phyloP scores from a whole-genome alignment of 2,797 vertebrate genomes.

The Enteromius thamalakanensis region DNA sequence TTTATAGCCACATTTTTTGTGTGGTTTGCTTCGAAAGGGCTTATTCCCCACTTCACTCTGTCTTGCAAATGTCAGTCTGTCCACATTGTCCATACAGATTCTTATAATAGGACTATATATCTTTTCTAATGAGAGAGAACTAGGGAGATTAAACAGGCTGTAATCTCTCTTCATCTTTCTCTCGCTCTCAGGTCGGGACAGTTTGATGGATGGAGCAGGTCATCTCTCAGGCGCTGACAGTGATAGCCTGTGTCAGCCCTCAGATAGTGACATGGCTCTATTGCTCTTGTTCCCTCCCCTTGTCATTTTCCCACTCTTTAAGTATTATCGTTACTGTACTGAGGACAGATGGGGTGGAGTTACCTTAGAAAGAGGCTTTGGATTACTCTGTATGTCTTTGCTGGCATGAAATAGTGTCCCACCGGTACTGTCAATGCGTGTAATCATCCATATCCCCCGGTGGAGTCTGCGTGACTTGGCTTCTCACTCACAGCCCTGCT shows the following conservation, averaged over 20 bases:
- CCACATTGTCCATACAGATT: constrained; percentile 42
- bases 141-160: constrained; percentile 53
- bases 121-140: constrained; percentile 53
- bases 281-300: constrained; percentile 45
- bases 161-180: constrained; percentile 39
- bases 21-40: constrained; percentile 53
- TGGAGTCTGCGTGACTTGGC: constrained; percentile 30
- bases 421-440: constrained; percentile 59
- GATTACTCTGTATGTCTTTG: constrained; percentile 23
- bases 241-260: constrained; percentile 69
- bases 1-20: constrained; percentile 4
- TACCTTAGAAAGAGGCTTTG: constrained; percentile 31
- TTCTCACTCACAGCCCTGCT: constrained; percentile 2
- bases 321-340: constrained; percentile 47
- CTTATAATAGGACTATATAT: constrained; percentile 65
- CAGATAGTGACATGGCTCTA: constrained; percentile 61
- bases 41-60: constrained; percentile 21
- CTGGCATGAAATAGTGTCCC: constrained; percentile 37
- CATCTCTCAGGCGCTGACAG: constrained; percentile 66
- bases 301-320: constrained; percentile 27
- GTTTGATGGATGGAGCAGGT: constrained; percentile 68
- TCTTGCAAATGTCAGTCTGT: constrained; percentile 42
- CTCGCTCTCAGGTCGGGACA: constrained; percentile 35
- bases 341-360: constrained; percentile 55
- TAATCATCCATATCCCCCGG: constrained; percentile 64